Conservation (phyloP, 1,140 invertebrate species). For the Drosophila arawakana region DNA sequence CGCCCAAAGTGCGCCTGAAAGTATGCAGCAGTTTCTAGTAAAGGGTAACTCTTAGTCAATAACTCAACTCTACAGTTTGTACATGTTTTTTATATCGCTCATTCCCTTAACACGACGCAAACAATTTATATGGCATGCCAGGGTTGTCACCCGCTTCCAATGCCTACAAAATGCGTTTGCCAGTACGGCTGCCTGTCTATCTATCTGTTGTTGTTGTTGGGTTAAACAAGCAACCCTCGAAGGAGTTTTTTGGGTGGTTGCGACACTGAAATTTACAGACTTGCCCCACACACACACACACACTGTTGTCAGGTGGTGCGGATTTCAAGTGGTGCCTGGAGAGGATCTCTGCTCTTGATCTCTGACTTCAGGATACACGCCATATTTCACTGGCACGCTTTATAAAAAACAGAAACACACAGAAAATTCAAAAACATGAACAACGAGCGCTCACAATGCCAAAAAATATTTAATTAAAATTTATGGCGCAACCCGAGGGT, state of each 20-base stretch:
- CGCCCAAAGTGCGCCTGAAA: too few species aligned
- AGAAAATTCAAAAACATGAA: not conserved
- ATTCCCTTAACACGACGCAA: conserved; percentile 53
- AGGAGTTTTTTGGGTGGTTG: conserved; percentile 35
- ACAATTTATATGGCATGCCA: conserved; percentile 69
- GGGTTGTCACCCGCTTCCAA: conserved; percentile 48
- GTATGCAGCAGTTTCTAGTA: too few species aligned
- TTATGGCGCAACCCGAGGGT: conserved; percentile 71
- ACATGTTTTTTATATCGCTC: conserved; percentile 33
- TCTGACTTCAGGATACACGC: conserved; percentile 37
- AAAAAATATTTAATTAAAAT: conserved; percentile 83
- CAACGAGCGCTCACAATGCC: conserved; percentile 33
- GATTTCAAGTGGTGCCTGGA: conserved; percentile 49
- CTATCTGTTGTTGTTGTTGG: not conserved
- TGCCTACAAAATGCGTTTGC: conserved; percentile 16
- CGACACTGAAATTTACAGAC: conserved; percentile 78
- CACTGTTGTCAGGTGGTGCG: conserved; percentile 40
- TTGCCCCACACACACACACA: conserved; percentile 2
- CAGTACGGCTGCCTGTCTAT: not conserved
- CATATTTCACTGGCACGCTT: conserved; percentile 45
- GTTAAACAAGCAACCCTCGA: conserved; percentile 24
- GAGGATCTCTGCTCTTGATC: conserved; percentile 48
- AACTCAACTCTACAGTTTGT: not conserved
- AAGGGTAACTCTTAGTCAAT: too few species aligned
- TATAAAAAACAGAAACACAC: conserved; percentile 19